Evolutionary conservation across 2,113 vertebrate genomes (phyloP).

Genomic region (Sander lucioperca): DNA sequence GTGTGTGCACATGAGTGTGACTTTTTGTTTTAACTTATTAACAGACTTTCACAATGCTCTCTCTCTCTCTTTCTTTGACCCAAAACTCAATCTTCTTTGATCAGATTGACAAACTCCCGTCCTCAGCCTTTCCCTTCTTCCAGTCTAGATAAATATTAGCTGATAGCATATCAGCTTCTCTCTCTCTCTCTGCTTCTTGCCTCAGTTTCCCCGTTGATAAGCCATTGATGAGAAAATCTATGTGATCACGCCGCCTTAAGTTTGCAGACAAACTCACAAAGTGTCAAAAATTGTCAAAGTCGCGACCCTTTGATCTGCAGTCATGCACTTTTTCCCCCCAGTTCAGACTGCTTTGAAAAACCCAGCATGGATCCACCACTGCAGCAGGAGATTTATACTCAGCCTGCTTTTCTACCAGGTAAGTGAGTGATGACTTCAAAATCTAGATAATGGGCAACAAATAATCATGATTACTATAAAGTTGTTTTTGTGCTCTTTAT

Average conservation of each 20-base stretch:
- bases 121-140: conserved; percentile 48
- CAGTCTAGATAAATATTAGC: conserved; percentile 14
- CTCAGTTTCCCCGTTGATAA: conserved; percentile 64
- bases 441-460: neutral
- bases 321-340: neutral
- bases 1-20: neutral
- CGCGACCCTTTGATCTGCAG: conserved; percentile 38
- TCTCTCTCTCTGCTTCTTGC: neutral
- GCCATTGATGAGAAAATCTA: conserved; percentile 79
- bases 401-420: neutral
- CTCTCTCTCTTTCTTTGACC: conserved; percentile 24
- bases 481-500: neutral
- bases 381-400: neutral
- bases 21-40: conserved; percentile 52
- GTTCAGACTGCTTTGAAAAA: neutral
- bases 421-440: neutral
- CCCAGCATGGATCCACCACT: neutral
- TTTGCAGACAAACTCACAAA: conserved; percentile 38
- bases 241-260: conserved; percentile 33
- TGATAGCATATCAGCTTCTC: conserved; percentile 38
- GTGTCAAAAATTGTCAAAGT: conserved; percentile 13
- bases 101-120: conserved; percentile 24
- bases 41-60: conserved; percentile 54
- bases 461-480: neutral
- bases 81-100: conserved; percentile 56